Conservation (phyloP, 2,113 vertebrate genomes). For the Megaleporinus macrocephalus region DNA sequence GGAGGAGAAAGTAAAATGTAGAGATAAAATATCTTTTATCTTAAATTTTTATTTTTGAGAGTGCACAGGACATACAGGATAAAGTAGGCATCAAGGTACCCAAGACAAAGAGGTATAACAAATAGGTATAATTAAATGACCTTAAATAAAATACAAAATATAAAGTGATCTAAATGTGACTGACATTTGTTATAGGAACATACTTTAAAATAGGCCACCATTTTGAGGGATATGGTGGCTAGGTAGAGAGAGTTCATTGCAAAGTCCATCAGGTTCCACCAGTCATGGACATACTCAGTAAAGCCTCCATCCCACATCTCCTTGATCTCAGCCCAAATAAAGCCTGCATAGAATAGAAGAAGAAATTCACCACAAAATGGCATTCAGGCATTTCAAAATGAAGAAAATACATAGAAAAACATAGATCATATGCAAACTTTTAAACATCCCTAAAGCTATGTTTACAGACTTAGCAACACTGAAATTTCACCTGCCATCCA, state of each 20-base stretch:
- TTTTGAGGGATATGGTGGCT: constrained; percentile 90
- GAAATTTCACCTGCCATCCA: constrained; percentile 3
- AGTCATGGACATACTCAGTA: constrained; percentile 87
- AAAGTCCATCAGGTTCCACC: constrained; percentile 94
- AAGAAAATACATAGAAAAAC: neutral
- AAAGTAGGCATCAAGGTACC: too few relatives aligned
- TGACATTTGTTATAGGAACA: neutral
- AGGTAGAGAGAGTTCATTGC: constrained; percentile 92
- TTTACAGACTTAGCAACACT: neutral
- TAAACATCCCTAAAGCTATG: neutral
- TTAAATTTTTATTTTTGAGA: too few relatives aligned
- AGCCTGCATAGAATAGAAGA: constrained; percentile 72
- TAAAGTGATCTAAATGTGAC: too few relatives aligned
- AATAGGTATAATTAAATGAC: too few relatives aligned
- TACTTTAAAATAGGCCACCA: constrained; percentile 91
- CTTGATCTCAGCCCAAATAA: constrained; percentile 93
- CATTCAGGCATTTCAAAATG: neutral
- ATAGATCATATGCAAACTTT: neutral
- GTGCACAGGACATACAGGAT: too few relatives aligned
- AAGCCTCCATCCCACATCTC: constrained; percentile 93
- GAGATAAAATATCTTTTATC: too few relatives aligned
- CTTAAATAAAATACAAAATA: too few relatives aligned
- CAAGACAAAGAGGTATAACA: too few relatives aligned
- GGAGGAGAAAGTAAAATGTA: neutral
- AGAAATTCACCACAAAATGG: neutral